Evolutionary conservation across 2,797 vertebrate genomes (phyloP).

Genomic region (Danio choprae): DNA sequence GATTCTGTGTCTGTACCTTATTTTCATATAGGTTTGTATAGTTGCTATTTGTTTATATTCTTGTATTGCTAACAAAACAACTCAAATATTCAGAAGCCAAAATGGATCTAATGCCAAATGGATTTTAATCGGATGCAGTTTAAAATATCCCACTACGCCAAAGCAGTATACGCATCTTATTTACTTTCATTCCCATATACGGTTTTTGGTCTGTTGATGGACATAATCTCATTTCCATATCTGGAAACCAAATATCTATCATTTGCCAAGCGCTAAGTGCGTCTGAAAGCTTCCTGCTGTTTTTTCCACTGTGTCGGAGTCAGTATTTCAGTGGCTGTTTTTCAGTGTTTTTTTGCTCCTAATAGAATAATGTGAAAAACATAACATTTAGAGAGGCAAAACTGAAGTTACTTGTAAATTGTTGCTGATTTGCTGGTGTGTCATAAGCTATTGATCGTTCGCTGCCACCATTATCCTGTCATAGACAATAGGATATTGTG

Average conservation of each 20-base stretch:
- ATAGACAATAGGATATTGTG: conserved; percentile 36
- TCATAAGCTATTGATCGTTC: conserved; percentile 39
- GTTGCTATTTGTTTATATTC: too few species aligned
- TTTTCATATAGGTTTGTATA: too few species aligned
- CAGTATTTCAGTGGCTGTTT: conserved; percentile 6
- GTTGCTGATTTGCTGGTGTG: conserved; percentile 39
- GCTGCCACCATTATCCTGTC: conserved; percentile 31
- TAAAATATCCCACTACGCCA: neutral
- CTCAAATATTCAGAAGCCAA: too few species aligned
- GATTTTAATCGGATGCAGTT: neutral
- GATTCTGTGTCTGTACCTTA: too few species aligned
- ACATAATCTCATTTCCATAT: neutral
- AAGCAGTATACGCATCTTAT: neutral
- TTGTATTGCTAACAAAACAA: too few species aligned
- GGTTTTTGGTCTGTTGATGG: neutral
- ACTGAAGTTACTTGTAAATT: conserved; percentile 40
- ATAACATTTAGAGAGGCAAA: conserved; percentile 53
- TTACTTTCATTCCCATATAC: neutral
- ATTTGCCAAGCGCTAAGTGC: conserved; percentile 5
- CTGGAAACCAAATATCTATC: neutral
- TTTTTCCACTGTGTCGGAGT: neutral
- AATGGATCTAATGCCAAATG: too few species aligned
- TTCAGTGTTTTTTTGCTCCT: conserved; percentile 3
- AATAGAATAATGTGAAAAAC: conserved; percentile 35
- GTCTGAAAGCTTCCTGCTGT: neutral